These are phyloP conservation scores for Tachysurus vachellii DNA, from an alignment of 2,113 vertebrate species.

Conservation along the genomic window DNA sequence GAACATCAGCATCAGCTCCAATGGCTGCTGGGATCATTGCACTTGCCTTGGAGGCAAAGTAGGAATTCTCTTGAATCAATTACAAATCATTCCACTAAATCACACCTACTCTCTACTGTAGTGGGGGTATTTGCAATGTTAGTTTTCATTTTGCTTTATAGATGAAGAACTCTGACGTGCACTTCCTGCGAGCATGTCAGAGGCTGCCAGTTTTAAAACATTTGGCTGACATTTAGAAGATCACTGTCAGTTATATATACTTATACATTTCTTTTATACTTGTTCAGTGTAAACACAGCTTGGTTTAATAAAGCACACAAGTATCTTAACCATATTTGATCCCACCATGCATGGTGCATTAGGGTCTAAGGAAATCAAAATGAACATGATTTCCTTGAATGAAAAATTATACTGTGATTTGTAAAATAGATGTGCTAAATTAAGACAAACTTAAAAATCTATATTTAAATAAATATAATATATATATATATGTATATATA, in stretches of 20 bases:
- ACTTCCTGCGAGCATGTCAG: neutral
- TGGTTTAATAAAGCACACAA: slow-evolving; percentile 7
- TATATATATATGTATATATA: neutral
- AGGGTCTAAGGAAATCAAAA: neutral
- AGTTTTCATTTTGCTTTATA: neutral
- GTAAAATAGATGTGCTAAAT: neutral
- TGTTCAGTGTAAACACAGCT: neutral
- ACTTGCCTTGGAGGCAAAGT: slow-evolving; percentile 97
- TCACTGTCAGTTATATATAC: neutral
- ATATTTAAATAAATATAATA: neutral
- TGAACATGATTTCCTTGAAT: neutral
- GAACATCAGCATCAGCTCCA: slow-evolving; percentile 95
- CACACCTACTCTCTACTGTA: slow-evolving; percentile 24
- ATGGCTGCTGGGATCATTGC: slow-evolving; percentile 99
- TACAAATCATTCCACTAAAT: slow-evolving; percentile 34
- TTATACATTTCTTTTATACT: neutral
- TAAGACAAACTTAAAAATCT: neutral
- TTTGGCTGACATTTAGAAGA: slow-evolving; percentile 11
- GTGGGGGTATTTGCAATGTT: neutral
- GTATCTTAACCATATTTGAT: slow-evolving; percentile 15
- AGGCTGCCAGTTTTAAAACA: slow-evolving; percentile 11
- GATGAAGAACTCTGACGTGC: neutral
- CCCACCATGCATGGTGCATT: neutral
- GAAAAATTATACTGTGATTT: neutral
- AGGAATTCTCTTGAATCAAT: slow-evolving; percentile 70